These are phyloP conservation scores for Artibeus jamaicensis DNA, from an alignment of 2,797 vertebrate genomes.

Conservation along the genomic window DNA sequence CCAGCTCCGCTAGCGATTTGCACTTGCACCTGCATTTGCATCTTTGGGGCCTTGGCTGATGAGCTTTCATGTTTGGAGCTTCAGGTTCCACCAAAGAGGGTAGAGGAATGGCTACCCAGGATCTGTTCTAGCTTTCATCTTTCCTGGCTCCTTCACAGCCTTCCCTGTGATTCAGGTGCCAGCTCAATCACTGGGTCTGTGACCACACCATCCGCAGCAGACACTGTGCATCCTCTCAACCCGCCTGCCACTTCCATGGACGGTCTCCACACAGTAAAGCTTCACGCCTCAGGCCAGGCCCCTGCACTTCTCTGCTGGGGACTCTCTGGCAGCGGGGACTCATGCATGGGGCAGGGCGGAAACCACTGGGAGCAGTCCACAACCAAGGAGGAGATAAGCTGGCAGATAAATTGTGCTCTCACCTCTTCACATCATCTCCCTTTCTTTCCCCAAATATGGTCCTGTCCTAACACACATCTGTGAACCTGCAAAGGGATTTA, in stretches of 20 bases:
- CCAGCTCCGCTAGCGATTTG: not conserved
- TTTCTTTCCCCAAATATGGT: not conserved
- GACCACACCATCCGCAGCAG: not conserved
- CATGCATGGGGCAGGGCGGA: not conserved
- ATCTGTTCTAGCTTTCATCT: not conserved
- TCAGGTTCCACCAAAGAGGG: not conserved
- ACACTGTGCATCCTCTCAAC: not conserved
- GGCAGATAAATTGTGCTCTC: not conserved
- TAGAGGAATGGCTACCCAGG: no score
- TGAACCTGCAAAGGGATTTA: not conserved
- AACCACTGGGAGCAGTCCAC: not conserved
- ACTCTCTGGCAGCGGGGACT: not conserved
- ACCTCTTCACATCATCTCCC: not conserved
- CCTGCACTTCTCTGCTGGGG: not conserved
- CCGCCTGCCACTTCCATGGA: accelerated
- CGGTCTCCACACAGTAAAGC: not conserved
- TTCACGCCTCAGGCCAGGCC: not conserved
- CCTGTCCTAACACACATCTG: not conserved
- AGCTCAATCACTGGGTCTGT: not conserved
- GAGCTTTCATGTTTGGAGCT: not conserved
- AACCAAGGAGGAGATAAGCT: not conserved
- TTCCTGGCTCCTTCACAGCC: not conserved
- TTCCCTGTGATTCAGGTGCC: not conserved
- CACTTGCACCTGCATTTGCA: not conserved
- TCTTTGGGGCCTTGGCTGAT: accelerated